Percentiles rank a stretch among this genome's conserved stretches.
These are phyloP conservation scores for Kuschelorhynchus macadamiae DNA, from an alignment of 2,888 invertebrate species.

Conservation along the genomic window DNA sequence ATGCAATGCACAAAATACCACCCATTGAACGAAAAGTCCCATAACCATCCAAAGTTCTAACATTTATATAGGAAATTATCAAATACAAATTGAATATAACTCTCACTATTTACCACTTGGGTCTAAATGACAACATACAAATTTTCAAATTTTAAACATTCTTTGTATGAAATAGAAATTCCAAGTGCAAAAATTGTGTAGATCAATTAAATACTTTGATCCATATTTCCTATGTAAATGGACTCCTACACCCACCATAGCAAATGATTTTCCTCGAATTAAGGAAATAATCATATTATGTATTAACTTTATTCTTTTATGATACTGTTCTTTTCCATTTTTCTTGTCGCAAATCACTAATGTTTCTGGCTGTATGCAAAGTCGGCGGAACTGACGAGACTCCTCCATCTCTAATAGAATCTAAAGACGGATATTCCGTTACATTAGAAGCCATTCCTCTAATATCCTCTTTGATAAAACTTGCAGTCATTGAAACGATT, in stretches of 20 bases:
- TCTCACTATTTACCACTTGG: too few relatives aligned
- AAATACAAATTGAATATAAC: too few relatives aligned
- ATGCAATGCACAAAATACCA: too few relatives aligned
- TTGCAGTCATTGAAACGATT: too few relatives aligned
- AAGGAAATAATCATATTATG: not conserved
- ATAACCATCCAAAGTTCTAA: too few relatives aligned
- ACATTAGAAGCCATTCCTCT: too few relatives aligned
- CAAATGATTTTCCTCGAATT: conserved; percentile 1
- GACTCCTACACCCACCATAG: not conserved
- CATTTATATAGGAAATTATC: too few relatives aligned
- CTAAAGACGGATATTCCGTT: not conserved
- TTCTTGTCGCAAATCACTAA: not conserved
- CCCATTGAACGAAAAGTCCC: too few relatives aligned
- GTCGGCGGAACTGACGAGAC: not conserved
- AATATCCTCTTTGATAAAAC: too few relatives aligned
- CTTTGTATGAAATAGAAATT: conserved; percentile 2
- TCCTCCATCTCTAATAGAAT: conserved; percentile 4
- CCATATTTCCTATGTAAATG: conserved; percentile 3
- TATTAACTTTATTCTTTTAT: conserved; percentile 1
- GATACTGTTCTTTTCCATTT: not conserved
- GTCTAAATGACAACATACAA: too few relatives aligned
- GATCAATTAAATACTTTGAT: not conserved
- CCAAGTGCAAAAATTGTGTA: conserved; percentile 5
- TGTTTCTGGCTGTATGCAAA: not conserved
- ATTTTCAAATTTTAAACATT: too few relatives aligned